Evolutionary conservation across 2,797 vertebrate genomes (phyloP), one percentile per base, ranked within the genome.

Genomic region (Remorina albescens): DNA sequence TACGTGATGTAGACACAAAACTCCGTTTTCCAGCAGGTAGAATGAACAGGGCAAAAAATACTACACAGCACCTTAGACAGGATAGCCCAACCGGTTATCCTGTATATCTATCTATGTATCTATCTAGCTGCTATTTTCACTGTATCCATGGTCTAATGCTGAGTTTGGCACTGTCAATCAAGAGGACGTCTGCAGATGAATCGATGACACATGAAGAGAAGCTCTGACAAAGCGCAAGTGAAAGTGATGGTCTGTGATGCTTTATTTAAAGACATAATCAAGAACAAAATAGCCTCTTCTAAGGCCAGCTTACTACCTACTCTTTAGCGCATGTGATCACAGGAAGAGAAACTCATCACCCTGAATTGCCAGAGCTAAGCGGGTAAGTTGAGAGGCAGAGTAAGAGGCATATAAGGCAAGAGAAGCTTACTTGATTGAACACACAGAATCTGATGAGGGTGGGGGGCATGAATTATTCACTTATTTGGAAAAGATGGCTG

Each of bases 381-480:
- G 71, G 39, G 60, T 21, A 9, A 41, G 32, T 19, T 26, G 32
- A n/a, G 51, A 80, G 49, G 68, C 18, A 42, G 56, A 46, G 58
- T 46, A 21, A 56, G 30, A 47, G 61, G 78, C 85, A 73, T 89
- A 86, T 77, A 86, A 87, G 87, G 85, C 41, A 53, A 77, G 64
- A 77, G 57, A 26, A 76, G 50, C 47, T 81, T 71, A 72, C 83
- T 80, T n/a, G 1, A 61, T 67, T 75, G 67, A 76, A 80, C 77
- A 84, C 70, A 78, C 60, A 76, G 70, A 77, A 81, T 71, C 65
- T 54, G 50, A 60, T 26, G 68, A 19, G 26, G 30, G 36, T 44
- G 37, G 46, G 26, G 12, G 34, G 0, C 16, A 51, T 18, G 19
- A 44, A 65, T 56, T 51, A 49, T 49, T 18, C 47, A 51, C 25